Percentiles rank a stretch among this genome's conserved stretches.
phyloP scores from a whole-genome alignment of 2,797 vertebrate species.

The Macropus fuliginosus region DNA sequence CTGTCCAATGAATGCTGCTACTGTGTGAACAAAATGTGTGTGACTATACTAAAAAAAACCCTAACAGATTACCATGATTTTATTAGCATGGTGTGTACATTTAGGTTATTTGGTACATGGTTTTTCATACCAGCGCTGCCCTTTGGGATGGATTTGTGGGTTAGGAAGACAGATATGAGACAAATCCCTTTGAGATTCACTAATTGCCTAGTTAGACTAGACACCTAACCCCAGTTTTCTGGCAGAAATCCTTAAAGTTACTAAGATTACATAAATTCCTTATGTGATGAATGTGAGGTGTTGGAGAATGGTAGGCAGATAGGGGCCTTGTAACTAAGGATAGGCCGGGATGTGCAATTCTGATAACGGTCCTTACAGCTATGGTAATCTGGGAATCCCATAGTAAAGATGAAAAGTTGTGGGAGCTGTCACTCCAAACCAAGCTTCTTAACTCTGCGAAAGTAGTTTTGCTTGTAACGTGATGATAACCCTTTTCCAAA shows the following conservation, averaged over 20 bases:
- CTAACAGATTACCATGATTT: background rate
- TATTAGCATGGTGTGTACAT: constrained; percentile 56
- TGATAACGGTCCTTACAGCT: constrained; percentile 12
- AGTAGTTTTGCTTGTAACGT: constrained; percentile 1
- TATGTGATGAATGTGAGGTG: constrained; percentile 41
- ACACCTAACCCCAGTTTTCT: constrained; percentile 81
- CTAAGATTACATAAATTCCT: constrained; percentile 65
- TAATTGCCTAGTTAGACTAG: constrained; percentile 77
- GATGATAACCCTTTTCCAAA: background rate
- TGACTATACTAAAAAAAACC: background rate
- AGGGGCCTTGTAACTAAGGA: background rate
- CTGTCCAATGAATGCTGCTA: constrained; percentile 43
- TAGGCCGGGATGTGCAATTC: background rate
- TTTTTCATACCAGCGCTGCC: constrained; percentile 71
- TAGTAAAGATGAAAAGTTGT: background rate
- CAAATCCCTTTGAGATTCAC: constrained; percentile 77
- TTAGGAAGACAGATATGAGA: constrained; percentile 77
- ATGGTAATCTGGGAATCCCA: background rate
- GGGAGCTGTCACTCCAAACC: constrained; percentile 23
- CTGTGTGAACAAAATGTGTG: constrained; percentile 32
- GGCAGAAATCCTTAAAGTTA: constrained; percentile 78
- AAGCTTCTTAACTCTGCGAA: constrained; percentile 25
- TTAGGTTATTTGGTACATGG: constrained; percentile 60
- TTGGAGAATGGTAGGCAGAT: background rate
- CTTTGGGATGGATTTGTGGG: constrained; percentile 79